A percentile compares a stretch with the other conserved stretches of the same genome.
phyloP scores from a whole-genome alignment of 2,797 vertebrate genomes.

The Halcyon smyrnensis region DNA sequence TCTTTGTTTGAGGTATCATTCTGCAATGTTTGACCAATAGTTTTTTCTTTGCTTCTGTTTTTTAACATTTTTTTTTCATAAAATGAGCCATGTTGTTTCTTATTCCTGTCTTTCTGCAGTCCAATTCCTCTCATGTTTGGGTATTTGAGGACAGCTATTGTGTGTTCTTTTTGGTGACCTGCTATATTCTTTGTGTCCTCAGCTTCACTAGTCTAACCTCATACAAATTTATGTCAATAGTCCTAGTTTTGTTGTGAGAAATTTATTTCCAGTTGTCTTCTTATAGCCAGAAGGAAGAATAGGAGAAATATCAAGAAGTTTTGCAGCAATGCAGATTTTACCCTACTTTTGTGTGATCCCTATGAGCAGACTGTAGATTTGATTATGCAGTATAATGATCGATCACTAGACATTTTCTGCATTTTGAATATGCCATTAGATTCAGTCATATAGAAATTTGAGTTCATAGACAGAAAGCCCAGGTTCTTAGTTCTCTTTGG shows the following conservation, averaged over 20 bases:
- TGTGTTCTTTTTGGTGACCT: background rate
- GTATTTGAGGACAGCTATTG: background rate
- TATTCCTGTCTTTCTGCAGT: background rate
- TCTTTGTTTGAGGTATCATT: background rate
- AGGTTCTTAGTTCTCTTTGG: background rate
- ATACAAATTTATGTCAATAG: background rate
- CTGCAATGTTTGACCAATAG: background rate
- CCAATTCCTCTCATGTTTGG: background rate
- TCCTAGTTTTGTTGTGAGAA: background rate
- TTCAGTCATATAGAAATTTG: background rate
- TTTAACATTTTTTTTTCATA: background rate
- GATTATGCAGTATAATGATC: background rate
- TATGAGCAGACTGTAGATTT: background rate
- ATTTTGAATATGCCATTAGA: background rate
- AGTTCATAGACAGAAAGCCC: background rate
- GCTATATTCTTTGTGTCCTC: rapidly evolving
- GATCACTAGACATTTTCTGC: background rate
- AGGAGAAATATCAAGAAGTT: background rate
- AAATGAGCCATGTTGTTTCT: background rate
- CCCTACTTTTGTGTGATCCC: background rate
- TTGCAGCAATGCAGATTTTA: background rate
- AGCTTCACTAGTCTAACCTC: background rate
- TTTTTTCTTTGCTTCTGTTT: background rate
- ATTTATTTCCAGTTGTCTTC: background rate
- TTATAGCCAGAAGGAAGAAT: background rate